Evolutionary conservation across 2,888 invertebrate genomes (phyloP).

Genomic region (Pristionchus entomophagus): DNA sequence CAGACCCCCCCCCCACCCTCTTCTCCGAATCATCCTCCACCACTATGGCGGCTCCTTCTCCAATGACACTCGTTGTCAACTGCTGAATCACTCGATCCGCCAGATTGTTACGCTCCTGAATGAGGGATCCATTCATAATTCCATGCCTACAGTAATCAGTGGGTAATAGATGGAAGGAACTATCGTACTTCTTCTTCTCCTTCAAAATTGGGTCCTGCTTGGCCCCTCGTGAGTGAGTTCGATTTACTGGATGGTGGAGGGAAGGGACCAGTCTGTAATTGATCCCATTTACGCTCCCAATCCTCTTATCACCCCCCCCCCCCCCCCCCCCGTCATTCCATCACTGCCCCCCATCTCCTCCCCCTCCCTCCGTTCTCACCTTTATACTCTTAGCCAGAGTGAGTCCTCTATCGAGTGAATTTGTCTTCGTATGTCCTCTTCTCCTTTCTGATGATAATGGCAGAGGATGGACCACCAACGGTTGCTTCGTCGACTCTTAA

Average conservation of each 20-base stretch:
- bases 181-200: conserved; percentile 69
- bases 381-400: conserved; percentile 70
- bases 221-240: conserved; percentile 62
- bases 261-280: conserved; percentile 65
- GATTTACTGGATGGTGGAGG: conserved; percentile 68
- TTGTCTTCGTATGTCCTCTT: conserved; percentile 71
- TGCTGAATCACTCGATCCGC: conserved; percentile 59
- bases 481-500: conserved; percentile 16
- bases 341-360: neutral
- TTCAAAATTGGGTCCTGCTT: conserved; percentile 59
- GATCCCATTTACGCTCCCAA: neutral
- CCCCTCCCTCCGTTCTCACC: no score
- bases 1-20: no score
- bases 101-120: conserved; percentile 36
- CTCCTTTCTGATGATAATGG: conserved; percentile 49
- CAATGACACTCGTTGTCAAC: conserved; percentile 53
- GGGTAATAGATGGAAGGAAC: no score
- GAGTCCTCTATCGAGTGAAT: conserved; percentile 72
- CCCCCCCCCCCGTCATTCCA: neutral
- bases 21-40: conserved; percentile 29
- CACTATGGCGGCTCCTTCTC: conserved; percentile 33
- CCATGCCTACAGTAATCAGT: neutral
- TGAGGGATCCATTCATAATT: neutral
- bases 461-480: neutral
- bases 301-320: neutral